These are phyloP conservation scores for Adelosebastes latens DNA, from an alignment of 2,797 vertebrate genomes.

Conservation along the genomic window DNA sequence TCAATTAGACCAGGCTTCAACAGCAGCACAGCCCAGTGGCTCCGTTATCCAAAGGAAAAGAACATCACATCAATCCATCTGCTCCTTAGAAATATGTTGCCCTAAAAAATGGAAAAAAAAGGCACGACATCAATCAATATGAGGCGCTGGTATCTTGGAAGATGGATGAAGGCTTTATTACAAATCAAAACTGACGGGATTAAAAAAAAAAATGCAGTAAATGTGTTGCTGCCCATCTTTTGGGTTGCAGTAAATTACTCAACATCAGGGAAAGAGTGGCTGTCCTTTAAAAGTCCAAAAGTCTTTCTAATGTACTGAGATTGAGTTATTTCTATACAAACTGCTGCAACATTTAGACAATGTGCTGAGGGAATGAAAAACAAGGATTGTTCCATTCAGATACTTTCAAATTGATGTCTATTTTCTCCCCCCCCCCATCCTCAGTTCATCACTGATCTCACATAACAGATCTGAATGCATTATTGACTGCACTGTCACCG, in stretches of 20 bases:
- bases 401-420: not conserved
- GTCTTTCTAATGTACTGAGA: not conserved
- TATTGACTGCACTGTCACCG: slow-evolving; percentile 2
- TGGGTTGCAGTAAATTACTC: slow-evolving; percentile 22
- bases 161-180: slow-evolving; percentile 49
- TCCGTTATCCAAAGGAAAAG: slow-evolving; percentile 23
- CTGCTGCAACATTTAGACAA: not conserved
- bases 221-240: slow-evolving; percentile 18
- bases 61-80: slow-evolving; percentile 49
- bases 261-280: slow-evolving; percentile 2
- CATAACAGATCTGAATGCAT: slow-evolving; percentile 7
- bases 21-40: slow-evolving; percentile 21
- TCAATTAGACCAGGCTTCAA: slow-evolving; percentile 53
- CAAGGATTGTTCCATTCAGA: not conserved
- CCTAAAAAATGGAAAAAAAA: not conserved
- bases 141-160: slow-evolving; percentile 13
- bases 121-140: slow-evolving; percentile 26
- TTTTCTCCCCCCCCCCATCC: not conserved
- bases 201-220: slow-evolving; percentile 11
- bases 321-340: not conserved
- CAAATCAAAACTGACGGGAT: slow-evolving; percentile 26
- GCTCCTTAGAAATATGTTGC: slow-evolving; percentile 25
- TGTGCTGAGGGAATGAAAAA: not conserved
- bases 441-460: not conserved
- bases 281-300: not conserved